These are phyloP conservation scores for Pluvianellus socialis DNA, from an alignment of 2,113 vertebrate species.

Conservation along the genomic window DNA sequence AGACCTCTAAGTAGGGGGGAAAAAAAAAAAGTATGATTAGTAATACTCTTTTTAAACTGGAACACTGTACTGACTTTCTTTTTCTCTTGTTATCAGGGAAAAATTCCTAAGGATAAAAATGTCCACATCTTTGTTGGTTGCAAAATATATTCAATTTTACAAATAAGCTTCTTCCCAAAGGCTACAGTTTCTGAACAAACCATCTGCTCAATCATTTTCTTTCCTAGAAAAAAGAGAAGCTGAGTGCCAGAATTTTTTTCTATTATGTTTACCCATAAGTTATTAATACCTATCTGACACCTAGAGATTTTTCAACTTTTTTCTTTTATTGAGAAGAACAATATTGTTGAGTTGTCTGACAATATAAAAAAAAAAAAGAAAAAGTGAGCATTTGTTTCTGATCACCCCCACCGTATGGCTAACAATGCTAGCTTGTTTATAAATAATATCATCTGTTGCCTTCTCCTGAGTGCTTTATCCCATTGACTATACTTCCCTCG, in stretches of 20 bases:
- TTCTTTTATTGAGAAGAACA: background rate
- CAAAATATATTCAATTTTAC: slow-evolving; percentile 36
- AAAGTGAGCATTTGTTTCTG: background rate
- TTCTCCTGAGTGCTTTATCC: slow-evolving; percentile 5
- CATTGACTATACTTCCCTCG: background rate
- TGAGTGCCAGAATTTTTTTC: background rate
- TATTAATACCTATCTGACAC: slow-evolving; percentile 27
- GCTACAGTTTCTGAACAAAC: slow-evolving; percentile 31
- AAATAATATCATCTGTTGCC: slow-evolving; percentile 25
- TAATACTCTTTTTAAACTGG: background rate
- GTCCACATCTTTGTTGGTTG: slow-evolving; percentile 3
- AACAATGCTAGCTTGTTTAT: background rate
- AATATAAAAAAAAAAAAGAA: background rate
- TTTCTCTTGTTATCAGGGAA: background rate
- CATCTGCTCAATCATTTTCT: slow-evolving; percentile 43
- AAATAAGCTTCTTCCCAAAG: slow-evolving; percentile 34
- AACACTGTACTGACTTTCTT: background rate
- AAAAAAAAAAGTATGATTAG: background rate
- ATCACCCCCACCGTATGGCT: background rate
- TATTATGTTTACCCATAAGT: background rate
- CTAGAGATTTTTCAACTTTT: background rate
- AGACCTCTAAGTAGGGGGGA: background rate
- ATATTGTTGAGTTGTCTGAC: background rate
- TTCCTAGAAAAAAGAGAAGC: background rate
- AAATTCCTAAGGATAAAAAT: background rate